Conservation (phyloP, 2,888 invertebrate genomes). For the Tillus elongatus region DNA sequence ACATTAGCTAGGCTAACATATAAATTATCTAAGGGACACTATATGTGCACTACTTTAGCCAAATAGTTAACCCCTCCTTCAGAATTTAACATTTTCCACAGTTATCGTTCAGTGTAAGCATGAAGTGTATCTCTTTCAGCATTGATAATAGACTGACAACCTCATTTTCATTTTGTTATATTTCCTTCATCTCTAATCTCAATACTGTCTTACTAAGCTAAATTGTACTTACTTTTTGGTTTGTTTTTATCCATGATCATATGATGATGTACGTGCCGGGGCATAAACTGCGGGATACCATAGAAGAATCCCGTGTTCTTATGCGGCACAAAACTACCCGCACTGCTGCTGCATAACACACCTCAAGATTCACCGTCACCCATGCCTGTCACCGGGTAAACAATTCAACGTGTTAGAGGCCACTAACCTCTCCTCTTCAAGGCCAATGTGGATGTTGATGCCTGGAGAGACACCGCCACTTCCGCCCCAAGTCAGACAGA, state of each 20-base stretch:
- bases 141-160: no score
- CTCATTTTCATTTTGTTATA: no score
- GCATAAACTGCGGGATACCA: constrained; percentile 50
- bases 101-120: no score
- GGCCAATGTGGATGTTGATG: constrained; percentile 38
- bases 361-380: constrained; percentile 20
- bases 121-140: no score
- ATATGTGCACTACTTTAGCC: no score
- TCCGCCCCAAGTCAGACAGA: constrained; percentile 34
- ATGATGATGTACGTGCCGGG: constrained; percentile 69
- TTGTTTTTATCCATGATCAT: constrained; percentile 64
- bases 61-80: no score
- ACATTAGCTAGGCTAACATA: no score
- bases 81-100: no score
- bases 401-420: constrained; percentile 43
- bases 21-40: no score
- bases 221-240: constrained; percentile 53
- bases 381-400: constrained; percentile 40
- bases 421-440: constrained; percentile 41
- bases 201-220: no score
- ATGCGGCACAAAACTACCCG: constrained; percentile 18
- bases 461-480: constrained; percentile 36
- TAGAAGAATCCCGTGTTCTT: constrained; percentile 22
- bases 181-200: no score
- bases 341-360: constrained; percentile 13